Evolutionary conservation across 1,140 invertebrate genomes (phyloP), one percentile per base, ranked within the genome.

Genomic region (Tribolium castaneum): DNA sequence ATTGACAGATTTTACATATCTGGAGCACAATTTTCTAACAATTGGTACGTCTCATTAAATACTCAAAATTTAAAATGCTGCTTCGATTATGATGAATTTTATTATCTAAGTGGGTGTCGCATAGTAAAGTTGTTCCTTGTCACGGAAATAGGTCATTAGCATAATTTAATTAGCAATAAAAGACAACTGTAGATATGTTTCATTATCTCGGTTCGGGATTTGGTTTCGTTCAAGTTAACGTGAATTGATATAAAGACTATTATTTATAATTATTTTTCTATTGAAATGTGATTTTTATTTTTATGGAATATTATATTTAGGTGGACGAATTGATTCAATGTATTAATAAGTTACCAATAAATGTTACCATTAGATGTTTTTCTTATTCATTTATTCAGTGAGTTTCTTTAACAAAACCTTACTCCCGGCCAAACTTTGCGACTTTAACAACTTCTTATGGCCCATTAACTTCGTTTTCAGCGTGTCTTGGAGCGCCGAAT

Each of bases 401-500:
- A 88, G 70, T 86, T 91, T 90, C 72, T 88, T 87, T 16, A 89
- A 80, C 66, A 92, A 87, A 79, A 92, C 86, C 79, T 87, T 86
- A 16, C 89, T 87, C 12, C 90, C 91, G 14, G 85, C 70, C 70
- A 76, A 84, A 54, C 82, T 86, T 74, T 89, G 87, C 13, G 77
- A 81, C 62, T 86, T 84, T 10, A 92, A 70, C 14, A 80, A 72
- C 71, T 86, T 84, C 10, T 81, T 56, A 52, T 83, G 34, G 10
- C 81, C 80, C 22, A 79, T 79, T 14, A 87, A 66, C 59, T 81
- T 77, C 6, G 73, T 10, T 80, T 86, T 87, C 1, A 87, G 9
- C 12, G 78, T 66, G 30, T 81, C 70, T 35, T 82, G 79, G n/a
- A 80, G 62, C 9, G 80, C 70, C 1, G 80, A 74, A 62, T 85